These are phyloP conservation scores for Ctenosaura bakeri DNA, from an alignment of 2,797 vertebrate genomes.

Conservation along the genomic window DNA sequence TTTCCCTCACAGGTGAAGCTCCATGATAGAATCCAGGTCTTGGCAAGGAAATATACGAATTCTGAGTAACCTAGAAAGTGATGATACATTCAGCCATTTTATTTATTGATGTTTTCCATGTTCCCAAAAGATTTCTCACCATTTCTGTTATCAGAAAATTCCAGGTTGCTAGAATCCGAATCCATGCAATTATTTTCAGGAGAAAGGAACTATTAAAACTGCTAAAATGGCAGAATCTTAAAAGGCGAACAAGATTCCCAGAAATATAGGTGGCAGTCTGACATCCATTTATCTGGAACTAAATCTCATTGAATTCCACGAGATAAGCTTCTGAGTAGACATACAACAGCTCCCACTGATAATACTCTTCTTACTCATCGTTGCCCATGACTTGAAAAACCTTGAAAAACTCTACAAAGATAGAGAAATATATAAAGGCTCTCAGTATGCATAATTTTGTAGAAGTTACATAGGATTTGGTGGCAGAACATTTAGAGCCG, in stretches of 20 bases:
- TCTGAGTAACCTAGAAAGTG: background rate
- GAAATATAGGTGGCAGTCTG: background rate
- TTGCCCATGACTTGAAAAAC: background rate
- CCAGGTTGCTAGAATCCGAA: constrained; percentile 6
- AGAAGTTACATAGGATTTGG: background rate
- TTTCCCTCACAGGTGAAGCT: background rate
- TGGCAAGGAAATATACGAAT: background rate
- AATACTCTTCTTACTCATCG: no score
- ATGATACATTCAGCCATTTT: background rate
- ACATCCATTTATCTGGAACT: no score
- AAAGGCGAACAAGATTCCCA: background rate
- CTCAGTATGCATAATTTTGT: background rate
- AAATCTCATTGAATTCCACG: no score
- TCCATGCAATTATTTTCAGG: background rate
- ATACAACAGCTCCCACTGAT: no score
- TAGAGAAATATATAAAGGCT: background rate
- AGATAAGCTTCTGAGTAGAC: no score
- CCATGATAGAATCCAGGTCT: background rate
- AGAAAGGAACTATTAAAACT: background rate
- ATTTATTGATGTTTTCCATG: background rate
- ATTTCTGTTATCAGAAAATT: constrained; percentile 1
- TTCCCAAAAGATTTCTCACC: background rate
- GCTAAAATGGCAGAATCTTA: no score
- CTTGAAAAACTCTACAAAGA: background rate
- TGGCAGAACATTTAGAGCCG: background rate